phyloP scores from a whole-genome alignment of 2,888 invertebrate genomes.

The Tachina fera region DNA sequence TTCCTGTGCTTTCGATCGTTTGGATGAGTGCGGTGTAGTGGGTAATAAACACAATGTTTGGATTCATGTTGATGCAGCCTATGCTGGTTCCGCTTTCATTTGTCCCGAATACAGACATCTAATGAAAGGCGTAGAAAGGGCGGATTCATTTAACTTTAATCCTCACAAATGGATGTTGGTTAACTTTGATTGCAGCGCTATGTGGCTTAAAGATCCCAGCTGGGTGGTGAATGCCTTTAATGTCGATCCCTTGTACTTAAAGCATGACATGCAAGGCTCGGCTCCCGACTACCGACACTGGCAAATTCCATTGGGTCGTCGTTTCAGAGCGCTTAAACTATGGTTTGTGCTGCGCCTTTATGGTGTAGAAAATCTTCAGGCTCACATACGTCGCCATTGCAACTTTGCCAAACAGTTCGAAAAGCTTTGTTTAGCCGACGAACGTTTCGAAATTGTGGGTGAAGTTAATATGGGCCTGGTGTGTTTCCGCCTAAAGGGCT shows the following conservation, averaged over 20 bases:
- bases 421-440: slow-evolving; percentile 88
- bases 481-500: slow-evolving; percentile 95
- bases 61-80: slow-evolving; percentile 98
- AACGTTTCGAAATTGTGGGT: slow-evolving; percentile 93
- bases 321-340: slow-evolving; percentile 95
- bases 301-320: slow-evolving; percentile 97
- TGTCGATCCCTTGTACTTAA: slow-evolving; percentile 97
- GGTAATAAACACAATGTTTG: slow-evolving; percentile 90
- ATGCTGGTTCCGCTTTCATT: slow-evolving; percentile 97
- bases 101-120: slow-evolving; percentile 97
- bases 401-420: slow-evolving; percentile 94
- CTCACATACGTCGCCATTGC: slow-evolving; percentile 93
- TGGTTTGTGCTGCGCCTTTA: slow-evolving; percentile 97
- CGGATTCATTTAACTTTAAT: slow-evolving; percentile 98
- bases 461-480: slow-evolving; percentile 97
- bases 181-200: slow-evolving; percentile 99
- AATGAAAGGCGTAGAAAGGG: slow-evolving; percentile 94
- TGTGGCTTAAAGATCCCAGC: slow-evolving; percentile 96
- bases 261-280: slow-evolving; percentile 95
- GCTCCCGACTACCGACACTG: slow-evolving; percentile 98
- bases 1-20: slow-evolving; percentile 96
- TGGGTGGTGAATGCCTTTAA: slow-evolving; percentile 97
- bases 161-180: slow-evolving; percentile 99
- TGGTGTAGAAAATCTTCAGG: slow-evolving; percentile 94
- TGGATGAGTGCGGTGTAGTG: slow-evolving; percentile 96